Percentiles rank a stretch among this genome's conserved stretches.
phyloP scores from a whole-genome alignment of 2,113 vertebrate species.

The Hemibagrus wyckioides region DNA sequence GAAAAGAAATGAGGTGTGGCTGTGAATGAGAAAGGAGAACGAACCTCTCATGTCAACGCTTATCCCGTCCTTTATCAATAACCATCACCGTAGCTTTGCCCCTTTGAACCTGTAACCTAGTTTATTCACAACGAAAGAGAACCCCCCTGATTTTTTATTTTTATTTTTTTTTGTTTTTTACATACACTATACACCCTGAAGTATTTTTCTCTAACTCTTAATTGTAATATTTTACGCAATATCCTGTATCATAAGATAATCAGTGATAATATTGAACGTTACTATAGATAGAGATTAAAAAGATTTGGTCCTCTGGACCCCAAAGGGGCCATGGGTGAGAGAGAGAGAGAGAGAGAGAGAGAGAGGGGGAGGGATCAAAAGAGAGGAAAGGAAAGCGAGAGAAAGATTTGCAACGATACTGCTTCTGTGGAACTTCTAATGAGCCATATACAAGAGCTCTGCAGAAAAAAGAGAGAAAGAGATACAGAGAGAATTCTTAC shows the following conservation, averaged over 20 bases:
- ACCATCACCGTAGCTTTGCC: slow-evolving; percentile 13
- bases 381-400: slow-evolving; percentile 49
- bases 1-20: slow-evolving; percentile 42
- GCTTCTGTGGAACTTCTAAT: slow-evolving; percentile 49
- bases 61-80: slow-evolving; percentile 24
- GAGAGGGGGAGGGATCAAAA: slow-evolving; percentile 52
- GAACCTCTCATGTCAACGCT: slow-evolving; percentile 34
- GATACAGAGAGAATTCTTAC: slow-evolving; percentile 60
- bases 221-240: slow-evolving; percentile 49
- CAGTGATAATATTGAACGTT: slow-evolving; percentile 51
- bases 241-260: slow-evolving; percentile 53
- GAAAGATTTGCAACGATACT: slow-evolving; percentile 39
- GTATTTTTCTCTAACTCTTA: slow-evolving; percentile 50
- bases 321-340: slow-evolving; percentile 65
- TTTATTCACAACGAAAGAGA: slow-evolving; percentile 37
- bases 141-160: background rate
- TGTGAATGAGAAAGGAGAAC: slow-evolving; percentile 30
- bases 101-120: slow-evolving; percentile 36
- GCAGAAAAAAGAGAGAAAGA: slow-evolving; percentile 57
- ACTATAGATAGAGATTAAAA: slow-evolving; percentile 54
- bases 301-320: slow-evolving; percentile 76
- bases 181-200: slow-evolving; percentile 57
- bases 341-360: slow-evolving; percentile 58
- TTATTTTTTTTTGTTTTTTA: slow-evolving; percentile 27
- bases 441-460: slow-evolving; percentile 57